Conservation (phyloP, 2,888 invertebrate species). For the Lasioglossum morio region DNA sequence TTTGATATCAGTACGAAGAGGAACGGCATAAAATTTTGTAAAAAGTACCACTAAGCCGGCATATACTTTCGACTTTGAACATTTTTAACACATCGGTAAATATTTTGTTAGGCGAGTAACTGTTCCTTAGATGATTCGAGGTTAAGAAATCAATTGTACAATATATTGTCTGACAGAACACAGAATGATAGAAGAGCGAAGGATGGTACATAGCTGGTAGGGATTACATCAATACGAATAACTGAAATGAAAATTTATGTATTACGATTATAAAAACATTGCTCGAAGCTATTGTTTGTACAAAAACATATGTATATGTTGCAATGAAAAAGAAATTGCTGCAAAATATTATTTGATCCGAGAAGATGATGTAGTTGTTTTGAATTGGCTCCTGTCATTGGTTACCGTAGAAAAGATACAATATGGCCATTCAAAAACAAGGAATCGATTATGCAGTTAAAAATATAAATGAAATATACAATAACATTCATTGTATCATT, state of each 20-base stretch:
- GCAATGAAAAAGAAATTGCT: neutral
- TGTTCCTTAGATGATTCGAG: constrained; percentile 25
- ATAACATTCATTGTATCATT: neutral
- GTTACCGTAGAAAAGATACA: neutral
- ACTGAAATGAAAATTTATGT: neutral
- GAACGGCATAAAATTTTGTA: neutral
- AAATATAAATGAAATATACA: too few relatives aligned
- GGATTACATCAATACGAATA: constrained; percentile 10
- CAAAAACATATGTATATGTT: neutral
- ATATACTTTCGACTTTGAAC: constrained; percentile 17
- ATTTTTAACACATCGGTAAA: constrained; percentile 14
- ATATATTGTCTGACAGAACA: neutral
- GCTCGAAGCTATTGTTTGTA: neutral
- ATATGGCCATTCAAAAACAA: neutral
- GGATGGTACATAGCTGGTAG: neutral
- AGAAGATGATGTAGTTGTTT: neutral
- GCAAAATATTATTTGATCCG: neutral
- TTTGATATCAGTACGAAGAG: neutral
- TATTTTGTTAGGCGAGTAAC: neutral
- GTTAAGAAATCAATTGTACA: constrained; percentile 41
- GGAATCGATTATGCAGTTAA: neutral
- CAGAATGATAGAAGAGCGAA: neutral
- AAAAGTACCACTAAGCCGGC: neutral
- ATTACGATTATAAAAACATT: neutral
- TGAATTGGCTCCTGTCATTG: constrained; percentile 14